Evolutionary conservation across 2,113 vertebrate genomes (phyloP).

Genomic region (Eudorcas thomsonii): DNA sequence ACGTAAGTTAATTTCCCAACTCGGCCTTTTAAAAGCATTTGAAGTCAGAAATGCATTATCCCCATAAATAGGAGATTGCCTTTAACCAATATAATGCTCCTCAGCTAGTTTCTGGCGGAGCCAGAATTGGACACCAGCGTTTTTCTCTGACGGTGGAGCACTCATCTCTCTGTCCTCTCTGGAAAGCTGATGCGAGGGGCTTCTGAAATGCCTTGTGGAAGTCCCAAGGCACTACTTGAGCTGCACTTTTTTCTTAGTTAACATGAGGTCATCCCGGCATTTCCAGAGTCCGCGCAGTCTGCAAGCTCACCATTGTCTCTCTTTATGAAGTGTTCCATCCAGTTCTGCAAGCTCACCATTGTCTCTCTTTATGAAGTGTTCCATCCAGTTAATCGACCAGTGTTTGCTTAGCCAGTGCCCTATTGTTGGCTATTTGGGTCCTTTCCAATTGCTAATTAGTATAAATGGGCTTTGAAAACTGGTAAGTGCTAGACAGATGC

Average conservation of each 20-base stretch:
- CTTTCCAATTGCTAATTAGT: constrained; percentile 70
- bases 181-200: background rate
- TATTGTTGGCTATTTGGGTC: constrained; percentile 67
- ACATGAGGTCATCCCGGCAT: constrained; percentile 52
- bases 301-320: constrained; percentile 28
- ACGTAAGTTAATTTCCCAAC: background rate
- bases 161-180: background rate
- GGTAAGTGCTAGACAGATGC: constrained; percentile 26
- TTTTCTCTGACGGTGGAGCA: constrained; percentile 42
- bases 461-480: constrained; percentile 63
- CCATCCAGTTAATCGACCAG: constrained; percentile 45
- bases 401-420: constrained; percentile 54
- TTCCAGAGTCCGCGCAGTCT: constrained; percentile 38
- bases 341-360: constrained; percentile 30
- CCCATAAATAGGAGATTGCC: background rate
- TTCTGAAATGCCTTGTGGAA: background rate
- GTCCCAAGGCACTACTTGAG: constrained; percentile 28
- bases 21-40: background rate
- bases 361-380: constrained; percentile 51
- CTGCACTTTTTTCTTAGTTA: constrained; percentile 51
- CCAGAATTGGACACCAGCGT: constrained; percentile 13
- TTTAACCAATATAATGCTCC: background rate
- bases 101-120: background rate
- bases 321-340: constrained; percentile 45
- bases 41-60: constrained; percentile 23